Percentiles rank a stretch among this genome's conserved stretches.
These are phyloP conservation scores for Drosophila orosa DNA, from an alignment of 1,140 invertebrate species.

Conservation along the genomic window DNA sequence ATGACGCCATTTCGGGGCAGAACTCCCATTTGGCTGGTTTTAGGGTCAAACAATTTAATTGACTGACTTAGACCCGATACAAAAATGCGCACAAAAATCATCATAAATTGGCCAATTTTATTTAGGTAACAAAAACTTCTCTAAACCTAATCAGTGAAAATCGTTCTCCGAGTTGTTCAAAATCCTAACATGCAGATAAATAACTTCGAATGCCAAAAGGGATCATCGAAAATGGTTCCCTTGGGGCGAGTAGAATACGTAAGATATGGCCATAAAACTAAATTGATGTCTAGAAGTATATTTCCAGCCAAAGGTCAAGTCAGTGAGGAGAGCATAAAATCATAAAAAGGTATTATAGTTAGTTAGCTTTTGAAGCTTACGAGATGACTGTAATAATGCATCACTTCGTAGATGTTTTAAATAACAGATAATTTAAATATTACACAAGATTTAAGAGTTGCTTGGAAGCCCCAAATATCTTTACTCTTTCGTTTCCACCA, in stretches of 20 bases:
- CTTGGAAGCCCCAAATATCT: background rate
- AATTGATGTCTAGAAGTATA: slow-evolving; percentile 39
- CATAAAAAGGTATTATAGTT: slow-evolving; percentile 10
- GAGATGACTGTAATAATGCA: background rate
- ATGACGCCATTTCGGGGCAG: slow-evolving; percentile 34
- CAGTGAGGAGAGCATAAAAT: slow-evolving; percentile 2
- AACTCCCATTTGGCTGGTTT: slow-evolving; percentile 2
- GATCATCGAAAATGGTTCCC: slow-evolving; percentile 45
- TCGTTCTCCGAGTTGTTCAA: slow-evolving; percentile 35
- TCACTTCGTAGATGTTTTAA: background rate
- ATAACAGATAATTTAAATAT: background rate
- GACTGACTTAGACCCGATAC: slow-evolving; percentile 37
- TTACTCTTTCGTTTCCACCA: background rate
- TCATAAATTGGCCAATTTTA: slow-evolving; percentile 41
- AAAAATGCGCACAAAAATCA: slow-evolving; percentile 23
- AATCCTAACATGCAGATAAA: slow-evolving; percentile 40
- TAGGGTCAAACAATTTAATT: slow-evolving; percentile 47
- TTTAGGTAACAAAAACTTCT: slow-evolving; percentile 30
- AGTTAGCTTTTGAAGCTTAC: background rate
- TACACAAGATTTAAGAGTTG: background rate
- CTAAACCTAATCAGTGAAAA: slow-evolving; percentile 30
- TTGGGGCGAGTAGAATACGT: slow-evolving; percentile 19
- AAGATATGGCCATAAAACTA: slow-evolving; percentile 58
- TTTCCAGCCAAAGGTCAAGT: slow-evolving; percentile 15
- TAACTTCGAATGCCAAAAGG: slow-evolving; percentile 42